Conservation (phyloP, 2,113 vertebrate genomes). For the Hypocryptadius cinnamomeus region DNA sequence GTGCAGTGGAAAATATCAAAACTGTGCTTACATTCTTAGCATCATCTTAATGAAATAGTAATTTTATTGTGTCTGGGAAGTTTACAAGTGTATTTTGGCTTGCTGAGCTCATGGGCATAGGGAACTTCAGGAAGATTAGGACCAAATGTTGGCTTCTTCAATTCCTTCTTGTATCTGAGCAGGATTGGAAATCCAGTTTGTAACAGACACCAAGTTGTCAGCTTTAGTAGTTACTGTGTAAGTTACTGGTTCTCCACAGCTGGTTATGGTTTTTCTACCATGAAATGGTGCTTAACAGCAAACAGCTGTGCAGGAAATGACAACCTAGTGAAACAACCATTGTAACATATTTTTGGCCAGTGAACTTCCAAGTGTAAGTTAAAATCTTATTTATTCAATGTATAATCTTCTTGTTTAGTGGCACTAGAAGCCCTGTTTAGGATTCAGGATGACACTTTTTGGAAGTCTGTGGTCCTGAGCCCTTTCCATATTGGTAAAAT, state of each 20-base stretch:
- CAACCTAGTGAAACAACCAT: constrained; percentile 42
- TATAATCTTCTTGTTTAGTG: neutral
- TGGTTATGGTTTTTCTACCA: constrained; percentile 43
- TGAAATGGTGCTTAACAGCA: constrained; percentile 28
- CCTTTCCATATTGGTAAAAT: neutral
- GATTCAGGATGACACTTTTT: neutral
- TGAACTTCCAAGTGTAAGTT: neutral
- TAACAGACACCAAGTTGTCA: neutral
- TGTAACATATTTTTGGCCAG: neutral
- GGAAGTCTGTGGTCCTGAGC: neutral
- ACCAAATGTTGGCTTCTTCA: neutral
- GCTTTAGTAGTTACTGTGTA: neutral
- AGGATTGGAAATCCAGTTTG: constrained; percentile 19
- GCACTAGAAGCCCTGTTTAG: neutral
- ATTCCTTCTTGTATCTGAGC: neutral
- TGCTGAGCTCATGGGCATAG: neutral
- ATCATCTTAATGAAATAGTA: neutral
- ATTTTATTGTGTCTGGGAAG: neutral
- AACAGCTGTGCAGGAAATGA: constrained; percentile 65
- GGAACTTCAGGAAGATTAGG: neutral
- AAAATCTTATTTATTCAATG: neutral
- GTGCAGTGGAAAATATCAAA: neutral
- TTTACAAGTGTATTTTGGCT: neutral
- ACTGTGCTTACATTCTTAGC: neutral
- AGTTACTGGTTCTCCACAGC: neutral